Conservation (phyloP, 2,888 invertebrate species). For the Tridacna crocea region DNA sequence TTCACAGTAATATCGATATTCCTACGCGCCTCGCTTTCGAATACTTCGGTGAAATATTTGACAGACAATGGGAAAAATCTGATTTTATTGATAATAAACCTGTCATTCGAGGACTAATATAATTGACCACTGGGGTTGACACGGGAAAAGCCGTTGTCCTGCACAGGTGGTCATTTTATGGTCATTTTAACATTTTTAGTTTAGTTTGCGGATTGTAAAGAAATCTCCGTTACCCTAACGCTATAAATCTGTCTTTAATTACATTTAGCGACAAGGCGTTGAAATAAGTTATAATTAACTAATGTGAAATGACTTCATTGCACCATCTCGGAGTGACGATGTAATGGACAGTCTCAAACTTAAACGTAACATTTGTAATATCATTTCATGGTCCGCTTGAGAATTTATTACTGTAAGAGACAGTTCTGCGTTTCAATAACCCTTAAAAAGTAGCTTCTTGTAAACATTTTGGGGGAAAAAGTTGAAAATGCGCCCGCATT, state of each 20-base stretch:
- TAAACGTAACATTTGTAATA: too few relatives aligned
- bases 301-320: neutral
- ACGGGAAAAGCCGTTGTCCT: conserved; percentile 31
- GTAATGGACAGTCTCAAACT: too few relatives aligned
- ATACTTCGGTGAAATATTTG: conserved; percentile 26
- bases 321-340: too few relatives aligned
- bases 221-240: neutral
- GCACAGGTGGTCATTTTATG: conserved; percentile 33
- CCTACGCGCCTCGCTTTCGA: conserved; percentile 14
- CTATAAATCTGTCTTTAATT: conserved; percentile 8
- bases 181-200: conserved; percentile 19
- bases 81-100: conserved; percentile 33
- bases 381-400: too few relatives aligned
- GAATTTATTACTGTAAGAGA: too few relatives aligned
- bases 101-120: conserved; percentile 26
- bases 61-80: conserved; percentile 29
- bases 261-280: conserved; percentile 9
- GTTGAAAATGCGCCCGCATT: too few relatives aligned
- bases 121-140: conserved; percentile 22
- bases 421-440: too few relatives aligned
- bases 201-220: conserved; percentile 14
- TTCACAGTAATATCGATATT: conserved; percentile 13
- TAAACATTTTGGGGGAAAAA: too few relatives aligned
- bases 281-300: conserved; percentile 16
- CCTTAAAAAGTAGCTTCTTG: too few relatives aligned